Conservation (phyloP, 2,797 vertebrate genomes). For the Scyliorhinus canicula region DNA sequence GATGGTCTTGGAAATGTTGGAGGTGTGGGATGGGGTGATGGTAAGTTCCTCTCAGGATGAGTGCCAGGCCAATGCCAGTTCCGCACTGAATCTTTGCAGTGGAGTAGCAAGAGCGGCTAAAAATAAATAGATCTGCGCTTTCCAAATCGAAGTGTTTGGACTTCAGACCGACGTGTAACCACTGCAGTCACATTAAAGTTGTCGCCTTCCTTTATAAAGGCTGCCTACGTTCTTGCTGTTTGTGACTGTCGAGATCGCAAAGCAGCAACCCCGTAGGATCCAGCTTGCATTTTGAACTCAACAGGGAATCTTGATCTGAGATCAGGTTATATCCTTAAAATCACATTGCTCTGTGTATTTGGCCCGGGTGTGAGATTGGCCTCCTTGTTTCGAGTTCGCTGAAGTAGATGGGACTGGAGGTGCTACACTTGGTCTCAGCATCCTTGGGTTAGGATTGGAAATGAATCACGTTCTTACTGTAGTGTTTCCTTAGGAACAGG, state of each 20-base stretch:
- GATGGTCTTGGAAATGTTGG: not conserved
- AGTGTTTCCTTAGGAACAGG: not conserved
- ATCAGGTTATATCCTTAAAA: not conserved
- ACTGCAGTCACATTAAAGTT: too few species aligned
- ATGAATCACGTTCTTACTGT: not conserved
- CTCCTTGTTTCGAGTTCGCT: too few species aligned
- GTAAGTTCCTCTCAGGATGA: not conserved
- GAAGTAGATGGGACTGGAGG: not conserved
- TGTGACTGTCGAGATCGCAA: not conserved
- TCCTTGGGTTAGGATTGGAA: not conserved
- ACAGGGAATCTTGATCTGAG: not conserved
- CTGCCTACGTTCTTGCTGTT: not conserved
- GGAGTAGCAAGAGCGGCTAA: not conserved
- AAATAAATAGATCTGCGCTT: too few species aligned
- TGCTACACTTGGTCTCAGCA: too few species aligned
- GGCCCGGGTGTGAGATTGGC: not conserved
- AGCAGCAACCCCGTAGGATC: not conserved
- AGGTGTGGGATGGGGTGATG: not conserved
- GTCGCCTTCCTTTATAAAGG: not conserved
- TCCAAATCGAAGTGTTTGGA: not conserved
- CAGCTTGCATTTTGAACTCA: not conserved
- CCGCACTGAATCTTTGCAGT: not conserved
- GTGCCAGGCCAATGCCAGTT: not conserved
- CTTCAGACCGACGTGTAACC: not conserved
- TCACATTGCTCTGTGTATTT: not conserved